Base-by-base conservation (phyloP, 2,888 invertebrate species). In the Netelia virgata region DNA sequence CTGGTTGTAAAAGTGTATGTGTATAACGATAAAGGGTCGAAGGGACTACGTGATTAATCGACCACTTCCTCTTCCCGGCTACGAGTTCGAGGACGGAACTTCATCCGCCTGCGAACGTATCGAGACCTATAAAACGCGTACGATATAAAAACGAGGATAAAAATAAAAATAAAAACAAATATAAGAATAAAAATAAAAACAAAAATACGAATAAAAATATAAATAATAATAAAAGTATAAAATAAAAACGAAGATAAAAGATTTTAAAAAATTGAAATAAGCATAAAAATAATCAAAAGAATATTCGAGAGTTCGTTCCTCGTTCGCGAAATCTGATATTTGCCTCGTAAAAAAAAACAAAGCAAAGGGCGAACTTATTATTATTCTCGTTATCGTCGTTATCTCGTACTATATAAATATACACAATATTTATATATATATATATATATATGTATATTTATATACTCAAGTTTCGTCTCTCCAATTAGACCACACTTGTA, bases 1-100 rank as follows among this genome's bases (percentile, higher is more conserved):
- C 77, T 72, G 61, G 72, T 73, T 59, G 41, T 61, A 23, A 55
- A 36, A 59, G 18, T 28, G 41, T 50, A 36, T 14, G 16, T 64
- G 20, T 63, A 23, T 63, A 55, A 28, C 11, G 20, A 10, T 1
- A n/a, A 20, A 66, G 16, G 47, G 69, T 70, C 83, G 74, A 74
- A 83, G 74, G 69, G 70, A 79, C 69, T 73, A n/a, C n/a, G 63
- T 79, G 74, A 83, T 83, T 79, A 75, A 83, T 79, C 83, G 83
- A 79, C 78, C 28, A 75, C 78, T 83, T 83, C 83, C 83, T 79
- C 36, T 68, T 74, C 74, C 61, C 69, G 70, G 74, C 28, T 28
- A 36, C 41, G n/a, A 66, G 74, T 57, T 69, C 79, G 53, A 66
- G 64, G 79, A 78, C 74, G 79, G 70, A 79, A 75, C 74, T 79